Evolutionary conservation across 2,113 vertebrate species (phyloP).

Genomic region (Neotoma lepida): DNA sequence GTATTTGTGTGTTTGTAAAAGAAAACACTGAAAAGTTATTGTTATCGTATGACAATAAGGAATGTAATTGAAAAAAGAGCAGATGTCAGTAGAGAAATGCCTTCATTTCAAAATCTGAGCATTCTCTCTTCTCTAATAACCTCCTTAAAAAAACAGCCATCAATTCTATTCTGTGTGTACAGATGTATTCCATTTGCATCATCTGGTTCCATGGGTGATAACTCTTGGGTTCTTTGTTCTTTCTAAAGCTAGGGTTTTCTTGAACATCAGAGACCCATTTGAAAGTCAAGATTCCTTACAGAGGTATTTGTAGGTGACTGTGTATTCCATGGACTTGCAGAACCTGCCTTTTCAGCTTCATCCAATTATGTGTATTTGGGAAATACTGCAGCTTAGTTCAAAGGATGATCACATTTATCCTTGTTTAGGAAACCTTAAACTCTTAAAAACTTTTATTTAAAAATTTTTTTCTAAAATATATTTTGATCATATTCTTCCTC

Average conservation of each 20-base stretch:
- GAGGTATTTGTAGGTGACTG: neutral
- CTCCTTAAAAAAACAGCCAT: slow-evolving; percentile 4
- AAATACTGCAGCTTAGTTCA: neutral
- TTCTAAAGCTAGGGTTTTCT: slow-evolving; percentile 2
- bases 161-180: neutral
- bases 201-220: neutral
- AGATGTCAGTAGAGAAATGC: neutral
- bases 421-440: neutral
- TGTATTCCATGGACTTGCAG: neutral
- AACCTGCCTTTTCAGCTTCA: neutral
- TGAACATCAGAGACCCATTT: neutral
- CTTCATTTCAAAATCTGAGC: slow-evolving; percentile 28
- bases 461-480: neutral
- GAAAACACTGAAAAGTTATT: neutral
- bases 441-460: neutral
- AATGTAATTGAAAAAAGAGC: neutral
- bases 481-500: neutral
- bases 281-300: neutral
- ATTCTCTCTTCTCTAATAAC: neutral
- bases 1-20: neutral
- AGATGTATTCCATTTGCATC: neutral
- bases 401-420: neutral
- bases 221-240: neutral
- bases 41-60: neutral
- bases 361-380: neutral